These are phyloP conservation scores for Coendou prehensilis DNA, from an alignment of 2,797 vertebrate species.

Conservation along the genomic window DNA sequence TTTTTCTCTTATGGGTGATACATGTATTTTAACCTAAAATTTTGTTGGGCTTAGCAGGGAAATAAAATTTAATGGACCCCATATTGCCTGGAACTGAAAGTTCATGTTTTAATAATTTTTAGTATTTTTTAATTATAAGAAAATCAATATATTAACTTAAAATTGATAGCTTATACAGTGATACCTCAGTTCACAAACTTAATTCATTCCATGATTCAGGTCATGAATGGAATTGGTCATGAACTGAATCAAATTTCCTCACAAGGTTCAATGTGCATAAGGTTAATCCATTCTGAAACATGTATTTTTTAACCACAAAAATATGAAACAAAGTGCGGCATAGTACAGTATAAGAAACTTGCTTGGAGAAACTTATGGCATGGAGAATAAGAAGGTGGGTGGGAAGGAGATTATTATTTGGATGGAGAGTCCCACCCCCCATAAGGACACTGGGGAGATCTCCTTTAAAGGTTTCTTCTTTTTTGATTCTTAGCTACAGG, in stretches of 20 bases:
- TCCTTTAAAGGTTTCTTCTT: not conserved
- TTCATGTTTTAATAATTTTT: not conserved
- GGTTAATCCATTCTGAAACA: not conserved
- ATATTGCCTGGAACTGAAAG: not conserved
- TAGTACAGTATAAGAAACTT: not conserved
- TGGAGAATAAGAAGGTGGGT: not conserved
- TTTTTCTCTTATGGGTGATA: not conserved
- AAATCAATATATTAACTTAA: not conserved
- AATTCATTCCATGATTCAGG: not conserved
- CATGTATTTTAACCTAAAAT: not conserved
- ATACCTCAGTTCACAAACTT: not conserved
- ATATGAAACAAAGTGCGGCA: not conserved
- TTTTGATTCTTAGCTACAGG: not conserved
- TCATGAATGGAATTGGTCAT: not conserved
- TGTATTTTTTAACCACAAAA: not conserved
- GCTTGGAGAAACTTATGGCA: not conserved
- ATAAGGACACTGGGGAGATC: not conserved
- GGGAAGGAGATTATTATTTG: not conserved
- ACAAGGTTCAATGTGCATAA: not conserved
- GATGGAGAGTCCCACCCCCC: not conserved
- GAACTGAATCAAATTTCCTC: not conserved
- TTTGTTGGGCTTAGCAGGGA: not conserved
- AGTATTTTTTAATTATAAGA: not conserved
- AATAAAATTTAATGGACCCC: not conserved
- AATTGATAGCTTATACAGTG: not conserved